These are phyloP conservation scores for Trichoplusia ni DNA, from an alignment of 1,140 invertebrate genomes.

Conservation along the genomic window DNA sequence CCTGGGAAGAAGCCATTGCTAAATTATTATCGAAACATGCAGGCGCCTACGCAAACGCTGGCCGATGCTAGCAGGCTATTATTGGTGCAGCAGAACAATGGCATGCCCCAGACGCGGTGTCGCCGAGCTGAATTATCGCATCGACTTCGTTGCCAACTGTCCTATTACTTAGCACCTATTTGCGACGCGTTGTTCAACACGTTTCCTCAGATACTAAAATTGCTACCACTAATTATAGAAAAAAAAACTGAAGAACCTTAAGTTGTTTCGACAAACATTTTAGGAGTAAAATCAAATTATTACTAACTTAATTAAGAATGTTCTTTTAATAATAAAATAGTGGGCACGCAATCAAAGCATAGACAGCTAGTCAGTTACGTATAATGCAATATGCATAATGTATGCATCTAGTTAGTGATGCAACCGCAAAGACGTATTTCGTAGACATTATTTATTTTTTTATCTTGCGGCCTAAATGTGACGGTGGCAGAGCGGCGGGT, in stretches of 20 bases:
- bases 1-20: neutral
- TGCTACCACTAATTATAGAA: no score
- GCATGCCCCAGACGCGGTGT: constrained; percentile 61
- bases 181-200: neutral
- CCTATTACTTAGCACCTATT: constrained; percentile 21
- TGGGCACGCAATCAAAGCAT: no score
- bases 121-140: constrained; percentile 61
- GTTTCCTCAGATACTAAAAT: no score
- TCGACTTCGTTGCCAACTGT: constrained; percentile 57
- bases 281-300: no score
- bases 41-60: constrained; percentile 37
- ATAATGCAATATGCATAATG: no score
- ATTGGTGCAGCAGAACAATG: constrained; percentile 58
- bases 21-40: constrained; percentile 22
- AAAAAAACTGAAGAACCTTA: no score
- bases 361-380: no score
- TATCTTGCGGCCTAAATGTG: constrained; percentile 6
- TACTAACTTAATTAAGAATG: no score
- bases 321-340: no score
- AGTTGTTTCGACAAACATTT: no score
- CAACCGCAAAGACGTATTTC: neutral
- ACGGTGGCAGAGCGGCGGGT: constrained; percentile 8
- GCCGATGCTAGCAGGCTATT: constrained; percentile 46
- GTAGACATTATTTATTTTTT: neutral
- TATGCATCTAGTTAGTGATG: neutral